These are phyloP conservation scores for Ochropleura leucogaster DNA, from an alignment of 2,888 invertebrate species.

Conservation along the genomic window DNA sequence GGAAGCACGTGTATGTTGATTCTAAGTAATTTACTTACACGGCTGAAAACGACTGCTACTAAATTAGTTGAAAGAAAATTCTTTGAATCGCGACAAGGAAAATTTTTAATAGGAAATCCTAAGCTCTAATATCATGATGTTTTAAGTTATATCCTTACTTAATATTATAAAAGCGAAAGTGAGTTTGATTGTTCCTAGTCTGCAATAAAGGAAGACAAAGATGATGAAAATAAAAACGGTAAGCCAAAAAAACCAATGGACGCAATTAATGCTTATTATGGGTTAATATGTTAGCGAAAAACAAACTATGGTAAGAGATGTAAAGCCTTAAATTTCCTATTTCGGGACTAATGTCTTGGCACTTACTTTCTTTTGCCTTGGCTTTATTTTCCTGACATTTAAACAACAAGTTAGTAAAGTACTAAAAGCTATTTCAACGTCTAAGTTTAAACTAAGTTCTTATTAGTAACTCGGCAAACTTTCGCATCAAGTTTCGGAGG, in stretches of 20 bases:
- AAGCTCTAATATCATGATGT: not conserved
- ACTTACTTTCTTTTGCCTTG: not conserved
- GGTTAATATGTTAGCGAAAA: not conserved
- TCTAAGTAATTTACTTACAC: conserved; percentile 20
- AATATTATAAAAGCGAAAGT: too few species aligned
- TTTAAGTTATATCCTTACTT: too few species aligned
- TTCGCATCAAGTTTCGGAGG: conserved; percentile 33
- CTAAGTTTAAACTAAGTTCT: conserved; percentile 18
- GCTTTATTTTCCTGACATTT: not conserved
- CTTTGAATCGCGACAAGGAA: not conserved
- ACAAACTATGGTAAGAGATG: too few species aligned
- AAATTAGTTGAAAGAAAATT: conserved; percentile 6
- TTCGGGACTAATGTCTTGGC: not conserved
- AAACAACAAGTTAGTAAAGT: conserved; percentile 8
- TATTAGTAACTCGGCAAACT: conserved; percentile 22
- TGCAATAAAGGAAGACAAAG: not conserved
- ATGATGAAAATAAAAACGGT: not conserved
- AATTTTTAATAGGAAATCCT: conserved; percentile 4
- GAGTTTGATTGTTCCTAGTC: too few species aligned
- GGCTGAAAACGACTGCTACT: not conserved
- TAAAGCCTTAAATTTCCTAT: not conserved
- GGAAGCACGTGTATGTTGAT: conserved; percentile 25
- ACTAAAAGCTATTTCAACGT: conserved; percentile 2
- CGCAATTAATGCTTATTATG: not conserved
- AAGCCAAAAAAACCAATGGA: not conserved